Base-by-base conservation (phyloP, 2,888 invertebrate genomes). In the Arenicola marina region DNA sequence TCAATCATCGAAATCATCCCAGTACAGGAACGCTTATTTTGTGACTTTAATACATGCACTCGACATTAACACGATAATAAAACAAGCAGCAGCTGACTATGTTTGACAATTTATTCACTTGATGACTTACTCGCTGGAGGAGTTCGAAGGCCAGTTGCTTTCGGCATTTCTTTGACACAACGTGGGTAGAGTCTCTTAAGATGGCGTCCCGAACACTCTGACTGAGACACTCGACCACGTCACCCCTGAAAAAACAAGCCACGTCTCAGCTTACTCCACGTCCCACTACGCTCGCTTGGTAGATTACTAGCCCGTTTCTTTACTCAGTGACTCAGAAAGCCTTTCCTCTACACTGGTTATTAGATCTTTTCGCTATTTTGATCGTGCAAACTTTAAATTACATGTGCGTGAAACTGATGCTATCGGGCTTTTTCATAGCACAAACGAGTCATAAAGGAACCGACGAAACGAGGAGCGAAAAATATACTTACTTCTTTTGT, bases 131-230 rank as follows among this genome's bases (percentile, higher is more conserved):
- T 77, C 85, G 81, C 78, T 95, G 94, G 75, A 95, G 91, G 31
- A 97, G 86, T 79, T 98, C 95, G 56, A 92, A 91, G 78, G 91
- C 89, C 24, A 98, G 86, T 81, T 98, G 95, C 77, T 93, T 92
- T 34, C 94, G 88, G 79, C 97, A 99, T 28, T 92, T 91, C 81
- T 91, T 92, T 2, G 91, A 89, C 75, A 98, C 89, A 69, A 90
- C 89, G 71, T 91, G 92, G 65, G 91, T 89, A 54, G 88, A 87
- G 59, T 88, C 86, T 69, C 78, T 73, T 63, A 95, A 88, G 0
- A 93, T 92, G 79, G 95, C 94, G 78, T 95, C 92, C 68, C 94
- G 89, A 56, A 96, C 90, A 68, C 92, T 90, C 82, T 93, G 92
- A 84, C 96, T 96, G 66, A 95, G 85, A 81, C 95, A 96, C 58